Conservation (phyloP, 2,113 vertebrate genomes). For the Atrichornis clamosus region DNA sequence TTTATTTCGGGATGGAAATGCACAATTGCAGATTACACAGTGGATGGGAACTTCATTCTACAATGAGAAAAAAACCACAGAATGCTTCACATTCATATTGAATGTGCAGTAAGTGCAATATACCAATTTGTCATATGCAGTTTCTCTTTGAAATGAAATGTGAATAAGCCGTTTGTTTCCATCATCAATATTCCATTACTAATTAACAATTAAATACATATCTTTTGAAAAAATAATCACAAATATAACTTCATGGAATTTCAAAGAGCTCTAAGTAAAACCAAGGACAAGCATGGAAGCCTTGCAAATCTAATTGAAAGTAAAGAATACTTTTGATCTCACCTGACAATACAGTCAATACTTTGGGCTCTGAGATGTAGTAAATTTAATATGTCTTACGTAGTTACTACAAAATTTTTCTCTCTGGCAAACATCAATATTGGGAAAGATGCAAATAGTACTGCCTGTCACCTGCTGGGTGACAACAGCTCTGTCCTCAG, state of each 20-base stretch:
- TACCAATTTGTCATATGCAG: not conserved
- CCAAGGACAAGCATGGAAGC: not conserved
- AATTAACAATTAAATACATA: not conserved
- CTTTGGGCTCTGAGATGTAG: not conserved
- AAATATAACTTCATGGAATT: not conserved
- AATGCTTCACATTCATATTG: not conserved
- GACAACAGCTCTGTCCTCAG: not conserved
- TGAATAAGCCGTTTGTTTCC: not conserved
- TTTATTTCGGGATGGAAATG: constrained; percentile 92
- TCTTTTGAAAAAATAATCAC: not conserved
- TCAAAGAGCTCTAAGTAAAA: not conserved
- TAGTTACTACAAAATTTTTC: not conserved
- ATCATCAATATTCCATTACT: not conserved
- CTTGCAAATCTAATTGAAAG: not conserved
- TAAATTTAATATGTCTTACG: not conserved
- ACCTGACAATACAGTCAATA: not conserved
- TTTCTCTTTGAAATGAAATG: not conserved
- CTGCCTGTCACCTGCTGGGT: not conserved
- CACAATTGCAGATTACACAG: constrained; percentile 83
- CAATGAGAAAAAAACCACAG: not conserved
- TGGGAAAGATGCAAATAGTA: not conserved
- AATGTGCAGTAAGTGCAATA: not conserved
- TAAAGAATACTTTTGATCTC: not conserved
- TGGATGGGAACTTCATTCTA: constrained; percentile 77
- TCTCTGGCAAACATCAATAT: not conserved